These are phyloP conservation scores for Lethenteron camtschaticum DNA, from an alignment of 2,113 vertebrate species.

Conservation along the genomic window DNA sequence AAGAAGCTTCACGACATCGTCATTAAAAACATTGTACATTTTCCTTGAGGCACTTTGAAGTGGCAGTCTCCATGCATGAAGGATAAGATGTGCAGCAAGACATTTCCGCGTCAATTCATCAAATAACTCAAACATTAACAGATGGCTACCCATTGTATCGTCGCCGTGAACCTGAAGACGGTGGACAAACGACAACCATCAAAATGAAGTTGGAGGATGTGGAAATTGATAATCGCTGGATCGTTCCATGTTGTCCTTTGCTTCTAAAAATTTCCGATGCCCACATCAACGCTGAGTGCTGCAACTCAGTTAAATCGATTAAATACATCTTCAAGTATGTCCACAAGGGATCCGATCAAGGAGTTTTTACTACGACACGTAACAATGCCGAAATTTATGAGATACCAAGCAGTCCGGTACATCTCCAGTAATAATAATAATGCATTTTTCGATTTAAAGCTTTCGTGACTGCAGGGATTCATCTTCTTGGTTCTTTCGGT, in stretches of 20 bases:
- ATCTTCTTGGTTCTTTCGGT: too few species aligned
- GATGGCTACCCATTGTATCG: background rate
- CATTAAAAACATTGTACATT: background rate
- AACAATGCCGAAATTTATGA: too few species aligned
- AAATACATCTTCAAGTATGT: background rate
- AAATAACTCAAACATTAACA: background rate
- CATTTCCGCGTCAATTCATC: background rate
- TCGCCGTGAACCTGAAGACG: background rate
- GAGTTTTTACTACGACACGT: background rate
- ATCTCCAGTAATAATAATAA: too few species aligned
- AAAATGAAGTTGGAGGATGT: background rate
- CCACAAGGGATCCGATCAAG: background rate
- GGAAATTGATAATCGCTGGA: background rate
- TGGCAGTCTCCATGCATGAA: background rate
- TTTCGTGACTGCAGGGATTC: too few species aligned
- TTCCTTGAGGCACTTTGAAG: background rate
- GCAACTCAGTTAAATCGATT: background rate
- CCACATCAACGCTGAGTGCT: background rate
- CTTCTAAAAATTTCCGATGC: background rate
- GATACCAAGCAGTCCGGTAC: too few species aligned
- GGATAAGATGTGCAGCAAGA: background rate
- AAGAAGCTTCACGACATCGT: background rate
- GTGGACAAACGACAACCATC: background rate
- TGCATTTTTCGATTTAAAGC: too few species aligned
- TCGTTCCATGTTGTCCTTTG: background rate